Evolutionary conservation across 1,140 invertebrate species (phyloP), one percentile per base, ranked within the genome.

Genomic region (Plutomurus gul): DNA sequence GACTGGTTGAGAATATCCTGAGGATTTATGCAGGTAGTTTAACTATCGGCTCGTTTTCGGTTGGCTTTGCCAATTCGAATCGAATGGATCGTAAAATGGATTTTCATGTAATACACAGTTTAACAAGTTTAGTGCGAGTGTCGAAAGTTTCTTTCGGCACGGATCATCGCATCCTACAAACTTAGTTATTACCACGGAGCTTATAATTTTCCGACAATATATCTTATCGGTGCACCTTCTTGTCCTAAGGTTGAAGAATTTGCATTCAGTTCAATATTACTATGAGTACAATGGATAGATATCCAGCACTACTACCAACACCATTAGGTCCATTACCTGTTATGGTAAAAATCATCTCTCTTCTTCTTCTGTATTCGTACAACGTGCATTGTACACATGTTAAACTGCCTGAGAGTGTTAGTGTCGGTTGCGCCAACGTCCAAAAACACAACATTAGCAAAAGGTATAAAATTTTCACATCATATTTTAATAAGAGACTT

Each of bases 111-210:
- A 75, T 75, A 75, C 56, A 75, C 72, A 75, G 30, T 75, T 65
- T 65, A 43, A 72, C 33, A 7, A 75, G 30, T 75, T 65, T 65
- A 43, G 77, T 43, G 4, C 30, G 72, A 79, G 72, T 74, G 72
- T 79, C 77, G 72, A 79, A 79, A 75, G 51, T 65, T 74, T 75
- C 71, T 75, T 75, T 75, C 56, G 56, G 56, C 56, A 65, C 56
- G 56, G 56, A 25, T 65, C 56, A 65, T 65, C 56, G 25, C 27
- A 65, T 30, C 56, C 56, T 30, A 65, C 56, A 25, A 65, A 65
- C 56, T 65, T 65, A 30, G 27, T 65, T 65, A 65, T 65, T 65
- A 30, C 56, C 56, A 30, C 56, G 36, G 36, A 65, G 56, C 27
- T 33, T 65, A 65, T 65, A 65, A 65, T 65, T 65, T 65, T 65